Evolutionary conservation across 2,888 invertebrate genomes (phyloP), one percentile per base, ranked within the genome.

Genomic region (Orchesellides sinensis): DNA sequence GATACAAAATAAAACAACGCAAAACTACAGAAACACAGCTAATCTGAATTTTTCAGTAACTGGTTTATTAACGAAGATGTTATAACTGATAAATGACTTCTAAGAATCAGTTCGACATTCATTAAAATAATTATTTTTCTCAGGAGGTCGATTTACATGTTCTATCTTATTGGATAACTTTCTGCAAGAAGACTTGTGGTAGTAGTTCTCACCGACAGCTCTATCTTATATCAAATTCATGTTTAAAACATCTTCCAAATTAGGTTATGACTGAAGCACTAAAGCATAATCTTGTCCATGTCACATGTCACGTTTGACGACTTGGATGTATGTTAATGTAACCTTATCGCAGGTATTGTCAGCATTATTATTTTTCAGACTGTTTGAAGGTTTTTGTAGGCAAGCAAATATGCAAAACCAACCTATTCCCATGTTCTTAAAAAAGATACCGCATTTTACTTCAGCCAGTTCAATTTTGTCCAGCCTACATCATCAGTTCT

Each of bases 221-320:
- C n/a, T n/a, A n/a, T n/a, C n/a, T n/a, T n/a, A n/a, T n/a, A n/a
- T n/a, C n/a, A n/a, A n/a, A n/a, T n/a, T n/a, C n/a, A n/a, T n/a
- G n/a, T n/a, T n/a, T n/a, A n/a, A n/a, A n/a, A n/a, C n/a, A n/a
- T 52, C 4, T 52, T 65, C 65, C 65, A 65, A 40, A 65, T 65
- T 65, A 21, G 45, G 35, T 65, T 40, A 21, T 17, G 59, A 59
- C 32, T 59, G 32, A 32, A n/a, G 32, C 27, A 59, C 32, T 32
- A 35, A 65, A 65, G 65, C 40, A 40, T 65, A 25, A 65, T 35
- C 65, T 65, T 25, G 23, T 23, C n/a, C 27, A 19, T 59, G 59
- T 59, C 29, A 40, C 65, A 21, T 65, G 65, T 65, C 65, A 40
- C 65, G 40, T 65, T 65, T 45, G 45, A 65, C 65, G 40, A 27